Conservation (phyloP, 2,113 vertebrate genomes). For the Triplophysa siluroides region DNA sequence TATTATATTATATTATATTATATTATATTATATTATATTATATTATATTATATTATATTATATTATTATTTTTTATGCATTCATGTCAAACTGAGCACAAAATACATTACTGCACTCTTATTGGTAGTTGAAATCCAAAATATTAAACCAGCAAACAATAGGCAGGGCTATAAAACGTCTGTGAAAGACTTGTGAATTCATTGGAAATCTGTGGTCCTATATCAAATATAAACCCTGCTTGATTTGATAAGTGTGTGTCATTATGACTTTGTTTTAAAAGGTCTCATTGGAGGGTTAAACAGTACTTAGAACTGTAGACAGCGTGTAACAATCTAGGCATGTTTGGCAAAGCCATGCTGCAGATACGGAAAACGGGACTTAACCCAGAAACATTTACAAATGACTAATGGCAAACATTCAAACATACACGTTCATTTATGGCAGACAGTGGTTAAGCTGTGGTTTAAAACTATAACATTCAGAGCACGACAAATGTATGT, state of each 20-base stretch:
- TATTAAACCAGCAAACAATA: no score
- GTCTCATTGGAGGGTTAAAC: background rate
- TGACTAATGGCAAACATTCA: background rate
- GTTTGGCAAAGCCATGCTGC: background rate
- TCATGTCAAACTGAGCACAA: no score
- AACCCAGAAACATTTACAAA: background rate
- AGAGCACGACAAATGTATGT: slow-evolving; percentile 53
- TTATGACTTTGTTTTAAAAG: background rate
- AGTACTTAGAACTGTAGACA: background rate
- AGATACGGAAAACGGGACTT: background rate
- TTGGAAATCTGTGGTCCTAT: no score
- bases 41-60: no score
- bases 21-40: no score
- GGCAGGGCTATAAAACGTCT: no score
- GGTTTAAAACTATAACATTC: slow-evolving; percentile 21
- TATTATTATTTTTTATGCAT: no score
- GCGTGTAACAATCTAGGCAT: background rate
- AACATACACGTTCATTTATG: slow-evolving; percentile 31
- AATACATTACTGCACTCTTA: no score
- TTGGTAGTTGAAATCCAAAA: no score
- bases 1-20: no score
- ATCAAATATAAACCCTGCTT: no score
- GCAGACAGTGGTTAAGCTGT: background rate
- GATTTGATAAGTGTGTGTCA: background rate
- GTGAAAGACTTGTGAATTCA: no score